A percentile compares a stretch with the other conserved stretches of the same genome.
Evolutionary conservation across 2,797 vertebrate species (phyloP).

Genomic region (Syngnathus acus): DNA sequence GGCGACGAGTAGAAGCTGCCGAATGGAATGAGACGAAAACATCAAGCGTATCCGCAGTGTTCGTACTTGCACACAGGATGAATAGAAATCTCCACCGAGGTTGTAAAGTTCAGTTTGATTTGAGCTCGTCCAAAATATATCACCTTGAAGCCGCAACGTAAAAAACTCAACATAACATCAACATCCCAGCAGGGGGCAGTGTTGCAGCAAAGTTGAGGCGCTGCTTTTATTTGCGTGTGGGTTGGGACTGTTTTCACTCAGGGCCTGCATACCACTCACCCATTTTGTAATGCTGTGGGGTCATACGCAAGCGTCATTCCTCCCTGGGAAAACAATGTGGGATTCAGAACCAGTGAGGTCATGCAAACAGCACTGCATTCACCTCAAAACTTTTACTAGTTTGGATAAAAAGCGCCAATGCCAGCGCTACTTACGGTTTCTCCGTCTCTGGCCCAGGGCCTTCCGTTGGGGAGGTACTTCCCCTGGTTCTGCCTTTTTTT

Average conservation of each 20-base stretch:
- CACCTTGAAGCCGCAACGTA: too few relatives aligned
- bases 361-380: constrained; percentile 35
- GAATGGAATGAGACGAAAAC: constrained; percentile 21
- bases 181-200: constrained; percentile 44
- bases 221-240: constrained; percentile 26
- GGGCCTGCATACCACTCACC: constrained; percentile 67
- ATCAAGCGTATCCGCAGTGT: background rate
- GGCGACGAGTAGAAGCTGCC: constrained; percentile 84
- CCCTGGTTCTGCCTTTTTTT: constrained; percentile 92
- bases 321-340: constrained; percentile 72
- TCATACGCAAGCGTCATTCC: constrained; percentile 91
- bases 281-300: constrained; percentile 88
- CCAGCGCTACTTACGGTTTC: constrained; percentile 71
- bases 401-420: background rate
- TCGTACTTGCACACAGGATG: too few relatives aligned
- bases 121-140: too few relatives aligned
- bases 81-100: too few relatives aligned
- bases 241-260: constrained; percentile 58
- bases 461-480: constrained; percentile 85
- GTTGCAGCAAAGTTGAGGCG: constrained; percentile 4
- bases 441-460: constrained; percentile 82
- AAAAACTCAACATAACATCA: background rate
- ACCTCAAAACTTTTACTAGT: constrained; percentile 14
- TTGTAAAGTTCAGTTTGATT: too few relatives aligned
- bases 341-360: constrained; percentile 56